phyloP scores from a whole-genome alignment of 2,113 vertebrate genomes.

The Odontophorus gujanensis region DNA sequence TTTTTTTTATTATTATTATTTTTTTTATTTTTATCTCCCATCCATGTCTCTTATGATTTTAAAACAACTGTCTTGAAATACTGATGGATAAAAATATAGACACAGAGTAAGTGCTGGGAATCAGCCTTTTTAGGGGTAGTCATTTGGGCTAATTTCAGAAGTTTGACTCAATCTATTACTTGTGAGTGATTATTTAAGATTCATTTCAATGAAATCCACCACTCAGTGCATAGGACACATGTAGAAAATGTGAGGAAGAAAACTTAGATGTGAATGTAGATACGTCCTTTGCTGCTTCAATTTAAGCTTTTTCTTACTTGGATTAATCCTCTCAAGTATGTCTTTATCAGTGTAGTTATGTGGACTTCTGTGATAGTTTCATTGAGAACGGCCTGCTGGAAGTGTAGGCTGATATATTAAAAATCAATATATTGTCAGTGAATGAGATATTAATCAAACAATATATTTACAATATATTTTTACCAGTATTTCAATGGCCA shows the following conservation, averaged over 20 bases:
- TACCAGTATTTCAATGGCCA: neutral
- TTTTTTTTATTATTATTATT: too few species aligned
- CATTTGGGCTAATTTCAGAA: neutral
- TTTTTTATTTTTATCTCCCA: too few species aligned
- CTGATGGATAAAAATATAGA: neutral
- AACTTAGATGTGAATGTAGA: neutral
- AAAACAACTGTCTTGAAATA: neutral
- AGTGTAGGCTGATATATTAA: neutral
- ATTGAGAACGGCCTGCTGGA: neutral
- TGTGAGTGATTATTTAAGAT: neutral
- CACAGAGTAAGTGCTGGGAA: neutral
- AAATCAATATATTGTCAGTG: neutral
- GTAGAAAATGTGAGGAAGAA: neutral
- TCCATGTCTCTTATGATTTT: accelerated
- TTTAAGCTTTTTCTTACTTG: neutral
- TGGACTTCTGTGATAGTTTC: neutral
- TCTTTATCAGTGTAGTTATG: neutral
- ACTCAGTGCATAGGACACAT: neutral
- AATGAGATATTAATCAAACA: neutral
- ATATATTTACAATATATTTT: neutral
- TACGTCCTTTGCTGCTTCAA: neutral
- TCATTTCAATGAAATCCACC: neutral
- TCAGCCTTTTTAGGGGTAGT: neutral
- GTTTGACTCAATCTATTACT: neutral
- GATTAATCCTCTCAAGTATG: neutral